Evolutionary conservation across 1,140 invertebrate species (phyloP).

Genomic region (Drosophila melanogaster): DNA sequence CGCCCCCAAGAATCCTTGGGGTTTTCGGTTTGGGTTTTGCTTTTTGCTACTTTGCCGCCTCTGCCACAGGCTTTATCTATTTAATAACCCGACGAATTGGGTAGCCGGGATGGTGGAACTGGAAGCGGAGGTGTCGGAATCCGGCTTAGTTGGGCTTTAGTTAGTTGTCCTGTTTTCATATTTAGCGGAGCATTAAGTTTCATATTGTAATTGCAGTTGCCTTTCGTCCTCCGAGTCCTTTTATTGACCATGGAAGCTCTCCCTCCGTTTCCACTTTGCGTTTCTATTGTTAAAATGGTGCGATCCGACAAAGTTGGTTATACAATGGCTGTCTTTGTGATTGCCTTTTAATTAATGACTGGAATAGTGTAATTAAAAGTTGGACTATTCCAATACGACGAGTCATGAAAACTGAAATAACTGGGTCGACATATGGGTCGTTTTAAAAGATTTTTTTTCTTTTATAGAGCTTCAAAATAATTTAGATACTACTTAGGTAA

Average conservation of each 20-base stretch:
- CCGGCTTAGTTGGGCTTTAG: slow-evolving; percentile 28
- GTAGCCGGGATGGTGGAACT: background rate
- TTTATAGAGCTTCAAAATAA: no score
- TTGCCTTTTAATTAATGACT: slow-evolving; percentile 36
- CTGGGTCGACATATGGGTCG: background rate
- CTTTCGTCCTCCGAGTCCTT: slow-evolving; percentile 9
- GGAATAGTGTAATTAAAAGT: slow-evolving; percentile 14
- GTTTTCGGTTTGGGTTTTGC: slow-evolving; percentile 27
- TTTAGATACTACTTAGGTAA: no score
- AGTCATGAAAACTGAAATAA: slow-evolving; percentile 4
- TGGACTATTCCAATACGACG: background rate
- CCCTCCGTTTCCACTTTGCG: slow-evolving; percentile 10
- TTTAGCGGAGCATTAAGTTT: slow-evolving; percentile 33
- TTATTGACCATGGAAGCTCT: slow-evolving; percentile 15
- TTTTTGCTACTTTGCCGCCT: slow-evolving; percentile 29
- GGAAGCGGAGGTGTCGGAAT: slow-evolving; percentile 8
- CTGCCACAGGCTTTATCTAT: slow-evolving; percentile 36
- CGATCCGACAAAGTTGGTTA: slow-evolving; percentile 1
- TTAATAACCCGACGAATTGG: slow-evolving; percentile 44
- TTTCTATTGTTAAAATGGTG: slow-evolving; percentile 30
- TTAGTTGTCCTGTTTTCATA: slow-evolving; percentile 26
- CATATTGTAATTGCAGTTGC: slow-evolving; percentile 25
- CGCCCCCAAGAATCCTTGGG: slow-evolving; percentile 52
- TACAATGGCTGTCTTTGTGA: slow-evolving; percentile 23
- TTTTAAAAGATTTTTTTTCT: no score